A percentile compares a stretch with the other conserved stretches of the same genome.
These are phyloP conservation scores for Tenthredo livida DNA, from an alignment of 2,888 invertebrate species.

Conservation along the genomic window DNA sequence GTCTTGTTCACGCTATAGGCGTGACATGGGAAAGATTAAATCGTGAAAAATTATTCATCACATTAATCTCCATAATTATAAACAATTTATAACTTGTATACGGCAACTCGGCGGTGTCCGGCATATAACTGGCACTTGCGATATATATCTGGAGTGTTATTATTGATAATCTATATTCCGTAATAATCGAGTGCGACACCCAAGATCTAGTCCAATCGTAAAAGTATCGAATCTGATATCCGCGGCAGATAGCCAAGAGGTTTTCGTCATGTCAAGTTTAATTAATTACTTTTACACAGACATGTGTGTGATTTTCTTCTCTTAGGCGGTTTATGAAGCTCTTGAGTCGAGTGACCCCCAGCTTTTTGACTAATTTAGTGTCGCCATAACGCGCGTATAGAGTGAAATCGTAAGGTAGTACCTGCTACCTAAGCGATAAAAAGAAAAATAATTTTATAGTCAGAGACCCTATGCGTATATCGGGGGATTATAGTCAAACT, in stretches of 20 bases:
- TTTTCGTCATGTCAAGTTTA: no score
- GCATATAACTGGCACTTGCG: not conserved
- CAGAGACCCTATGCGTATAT: not conserved
- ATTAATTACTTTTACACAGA: not conserved
- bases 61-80: slow-evolving; percentile 76
- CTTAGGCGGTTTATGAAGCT: not conserved
- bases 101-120: not conserved
- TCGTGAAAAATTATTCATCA: slow-evolving; percentile 6
- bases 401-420: slow-evolving; percentile 15
- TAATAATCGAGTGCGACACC: slow-evolving; percentile 67
- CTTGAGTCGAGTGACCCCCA: not conserved
- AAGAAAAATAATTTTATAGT: slow-evolving; percentile 20
- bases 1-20: slow-evolving; percentile 42
- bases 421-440: not conserved
- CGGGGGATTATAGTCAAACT: slow-evolving; percentile 58
- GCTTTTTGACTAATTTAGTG: not conserved
- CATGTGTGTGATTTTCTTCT: not conserved
- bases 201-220: slow-evolving; percentile 2
- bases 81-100: slow-evolving; percentile 70
- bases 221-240: slow-evolving; percentile 25
- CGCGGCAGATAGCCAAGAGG: slow-evolving; percentile 30
- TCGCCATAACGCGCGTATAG: not conserved
- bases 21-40: slow-evolving; percentile 40
- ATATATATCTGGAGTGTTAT: slow-evolving; percentile 68
- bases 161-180: slow-evolving; percentile 77